These are phyloP conservation scores for Pissodes strobi DNA, from an alignment of 1,140 invertebrate species.

Conservation along the genomic window DNA sequence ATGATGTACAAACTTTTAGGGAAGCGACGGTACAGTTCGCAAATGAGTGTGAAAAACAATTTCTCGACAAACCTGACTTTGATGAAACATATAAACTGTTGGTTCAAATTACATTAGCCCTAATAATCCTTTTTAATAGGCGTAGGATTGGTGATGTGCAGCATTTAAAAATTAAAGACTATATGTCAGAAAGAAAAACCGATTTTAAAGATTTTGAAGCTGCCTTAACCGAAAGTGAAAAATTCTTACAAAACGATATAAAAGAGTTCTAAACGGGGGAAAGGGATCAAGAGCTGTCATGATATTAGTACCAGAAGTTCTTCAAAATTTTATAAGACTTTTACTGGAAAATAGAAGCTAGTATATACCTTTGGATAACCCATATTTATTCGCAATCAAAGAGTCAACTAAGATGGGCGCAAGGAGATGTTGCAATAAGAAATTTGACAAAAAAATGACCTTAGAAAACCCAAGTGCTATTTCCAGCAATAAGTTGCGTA, in stretches of 20 bases:
- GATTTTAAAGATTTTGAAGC: constrained; percentile 31
- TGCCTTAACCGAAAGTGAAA: constrained; percentile 24
- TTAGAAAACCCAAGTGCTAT: constrained; percentile 18
- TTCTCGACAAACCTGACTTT: constrained; percentile 10
- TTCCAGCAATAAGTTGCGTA: constrained; percentile 25
- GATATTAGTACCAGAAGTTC: constrained; percentile 22
- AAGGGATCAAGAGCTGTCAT: constrained; percentile 29
- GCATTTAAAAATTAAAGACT: constrained; percentile 29
- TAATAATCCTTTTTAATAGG: constrained; percentile 33
- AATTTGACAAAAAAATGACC: constrained; percentile 22
- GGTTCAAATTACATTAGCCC: constrained; percentile 13
- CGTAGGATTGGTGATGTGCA: constrained; percentile 32
- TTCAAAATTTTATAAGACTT: constrained; percentile 26
- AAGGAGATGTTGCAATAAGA: constrained; percentile 34
- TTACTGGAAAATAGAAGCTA: constrained; percentile 21
- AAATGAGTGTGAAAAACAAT: constrained; percentile 24
- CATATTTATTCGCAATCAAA: constrained; percentile 31
- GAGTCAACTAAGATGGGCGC: constrained; percentile 32
- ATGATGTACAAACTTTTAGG: constrained; percentile 30
- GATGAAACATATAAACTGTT: constrained; percentile 24
- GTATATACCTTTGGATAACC: constrained; percentile 30
- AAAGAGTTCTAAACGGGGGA: constrained; percentile 27
- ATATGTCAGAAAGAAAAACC: constrained; percentile 11
- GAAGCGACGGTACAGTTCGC: constrained; percentile 16
- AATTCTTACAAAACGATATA: constrained; percentile 22